Evolutionary conservation across 2,888 invertebrate genomes (phyloP).

Genomic region (Tillus elongatus): DNA sequence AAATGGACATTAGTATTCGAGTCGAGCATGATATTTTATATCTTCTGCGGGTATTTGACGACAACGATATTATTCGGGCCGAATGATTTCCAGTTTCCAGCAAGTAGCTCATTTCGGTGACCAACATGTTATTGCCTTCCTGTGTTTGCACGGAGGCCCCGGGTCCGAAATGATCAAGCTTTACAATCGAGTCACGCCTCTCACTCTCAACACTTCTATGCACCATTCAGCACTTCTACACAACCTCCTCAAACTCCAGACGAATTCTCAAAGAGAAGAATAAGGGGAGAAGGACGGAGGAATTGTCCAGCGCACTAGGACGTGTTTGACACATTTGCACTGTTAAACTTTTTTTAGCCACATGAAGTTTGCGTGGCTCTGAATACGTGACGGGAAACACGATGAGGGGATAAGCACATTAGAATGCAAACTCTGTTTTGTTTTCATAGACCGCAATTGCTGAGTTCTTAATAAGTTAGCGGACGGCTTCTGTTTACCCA

Average conservation of each 20-base stretch:
- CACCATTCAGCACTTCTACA: slow-evolving; percentile 34
- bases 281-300: slow-evolving; percentile 23
- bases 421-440: slow-evolving; percentile 10
- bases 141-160: slow-evolving; percentile 16
- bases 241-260: slow-evolving; percentile 26
- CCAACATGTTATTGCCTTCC: slow-evolving; percentile 37
- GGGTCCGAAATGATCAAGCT: slow-evolving; percentile 22
- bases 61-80: slow-evolving; percentile 36
- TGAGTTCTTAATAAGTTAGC: slow-evolving; percentile 4
- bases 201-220: slow-evolving; percentile 28
- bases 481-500: too few relatives aligned
- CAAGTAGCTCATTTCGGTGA: slow-evolving; percentile 39
- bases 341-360: slow-evolving; percentile 31
- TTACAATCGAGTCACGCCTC: slow-evolving; percentile 32
- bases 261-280: slow-evolving; percentile 25
- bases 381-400: slow-evolving; percentile 27
- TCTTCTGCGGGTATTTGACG: slow-evolving; percentile 38
- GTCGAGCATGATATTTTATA: slow-evolving; percentile 38
- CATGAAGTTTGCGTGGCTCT: slow-evolving; percentile 27
- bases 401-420: slow-evolving; percentile 9
- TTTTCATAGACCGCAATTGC: slow-evolving; percentile 3
- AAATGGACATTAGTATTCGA: slow-evolving; percentile 40
- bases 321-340: slow-evolving; percentile 30
- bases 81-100: slow-evolving; percentile 34
- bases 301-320: slow-evolving; percentile 29